These are phyloP conservation scores for Sceliomorpha sp. DNA, from an alignment of 2,888 invertebrate species.

Conservation along the genomic window DNA sequence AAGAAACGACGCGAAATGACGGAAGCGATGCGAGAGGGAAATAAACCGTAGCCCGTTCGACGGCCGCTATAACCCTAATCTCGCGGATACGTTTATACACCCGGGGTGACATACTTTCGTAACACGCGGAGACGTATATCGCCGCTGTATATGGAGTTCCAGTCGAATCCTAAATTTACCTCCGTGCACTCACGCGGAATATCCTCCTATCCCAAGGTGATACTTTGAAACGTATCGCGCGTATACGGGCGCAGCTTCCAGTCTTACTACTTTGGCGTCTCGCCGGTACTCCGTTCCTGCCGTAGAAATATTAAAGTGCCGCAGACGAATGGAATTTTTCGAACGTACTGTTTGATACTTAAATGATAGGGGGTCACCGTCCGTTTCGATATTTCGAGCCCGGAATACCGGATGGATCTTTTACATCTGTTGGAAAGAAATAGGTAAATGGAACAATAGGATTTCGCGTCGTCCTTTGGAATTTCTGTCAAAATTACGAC, in stretches of 20 bases:
- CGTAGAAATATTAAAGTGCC: conserved; percentile 33
- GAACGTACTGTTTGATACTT: conserved; percentile 2
- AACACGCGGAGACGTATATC: conserved; percentile 30
- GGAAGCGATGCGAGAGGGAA: conserved; percentile 11
- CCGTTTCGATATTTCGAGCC: background rate
- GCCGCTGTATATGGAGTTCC: conserved; percentile 9
- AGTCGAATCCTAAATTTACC: conserved; percentile 31
- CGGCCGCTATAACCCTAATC: conserved; percentile 31
- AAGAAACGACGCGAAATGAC: conserved; percentile 17
- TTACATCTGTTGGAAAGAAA: no score
- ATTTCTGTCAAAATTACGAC: no score
- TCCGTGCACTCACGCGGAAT: conserved; percentile 36
- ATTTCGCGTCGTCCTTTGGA: no score
- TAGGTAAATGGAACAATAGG: no score
- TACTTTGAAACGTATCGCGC: conserved; percentile 37
- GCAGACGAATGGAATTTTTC: conserved; percentile 23
- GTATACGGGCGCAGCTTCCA: conserved; percentile 24
- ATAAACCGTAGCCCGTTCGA: conserved; percentile 37
- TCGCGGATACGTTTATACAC: conserved; percentile 7
- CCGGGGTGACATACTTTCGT: conserved; percentile 20
- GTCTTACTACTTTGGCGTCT: conserved; percentile 28
- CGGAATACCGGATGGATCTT: no score
- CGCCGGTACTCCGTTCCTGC: conserved; percentile 15
- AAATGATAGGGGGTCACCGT: background rate
- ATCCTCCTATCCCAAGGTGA: conserved; percentile 28